Evolutionary conservation across 2,888 invertebrate species (phyloP).

Genomic region (Cryptus viduatorius): DNA sequence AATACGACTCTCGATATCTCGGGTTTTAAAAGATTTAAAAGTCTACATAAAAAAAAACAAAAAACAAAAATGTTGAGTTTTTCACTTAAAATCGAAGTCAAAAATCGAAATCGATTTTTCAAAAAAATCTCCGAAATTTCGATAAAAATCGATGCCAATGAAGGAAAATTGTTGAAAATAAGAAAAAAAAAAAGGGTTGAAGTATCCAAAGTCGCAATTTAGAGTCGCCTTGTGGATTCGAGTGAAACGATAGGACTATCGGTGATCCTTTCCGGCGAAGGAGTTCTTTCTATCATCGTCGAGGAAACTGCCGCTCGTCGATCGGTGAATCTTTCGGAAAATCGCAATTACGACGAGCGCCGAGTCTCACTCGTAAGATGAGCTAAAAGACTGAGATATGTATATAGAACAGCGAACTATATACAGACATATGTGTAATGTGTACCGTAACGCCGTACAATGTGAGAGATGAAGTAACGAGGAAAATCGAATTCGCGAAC

Average conservation of each 20-base stretch:
- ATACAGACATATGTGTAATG: background rate
- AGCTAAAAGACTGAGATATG: conserved; percentile 3
- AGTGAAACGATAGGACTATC: conserved; percentile 28
- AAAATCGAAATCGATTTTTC: background rate
- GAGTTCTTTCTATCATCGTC: conserved; percentile 24
- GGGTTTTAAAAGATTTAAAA: background rate
- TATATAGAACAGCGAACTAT: conserved; percentile 12
- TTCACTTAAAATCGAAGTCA: background rate
- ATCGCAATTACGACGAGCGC: conserved; percentile 46
- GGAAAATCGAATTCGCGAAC: conserved; percentile 25
- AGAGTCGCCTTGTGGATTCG: conserved; percentile 3
- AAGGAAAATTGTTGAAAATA: background rate
- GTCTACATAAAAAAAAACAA: too few relatives aligned
- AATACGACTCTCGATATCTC: background rate
- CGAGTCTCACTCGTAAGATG: background rate
- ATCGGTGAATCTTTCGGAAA: conserved; percentile 32
- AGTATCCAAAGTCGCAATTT: background rate
- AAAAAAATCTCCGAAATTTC: background rate
- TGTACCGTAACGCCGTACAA: background rate
- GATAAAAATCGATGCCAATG: background rate
- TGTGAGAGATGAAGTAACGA: conserved; percentile 1
- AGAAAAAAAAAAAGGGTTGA: background rate
- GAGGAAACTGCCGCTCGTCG: conserved; percentile 29
- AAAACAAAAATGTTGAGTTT: background rate
- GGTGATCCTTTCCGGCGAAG: conserved; percentile 1